phyloP scores from a whole-genome alignment of 2,888 invertebrate species.

The Clepsis dumicolana region DNA sequence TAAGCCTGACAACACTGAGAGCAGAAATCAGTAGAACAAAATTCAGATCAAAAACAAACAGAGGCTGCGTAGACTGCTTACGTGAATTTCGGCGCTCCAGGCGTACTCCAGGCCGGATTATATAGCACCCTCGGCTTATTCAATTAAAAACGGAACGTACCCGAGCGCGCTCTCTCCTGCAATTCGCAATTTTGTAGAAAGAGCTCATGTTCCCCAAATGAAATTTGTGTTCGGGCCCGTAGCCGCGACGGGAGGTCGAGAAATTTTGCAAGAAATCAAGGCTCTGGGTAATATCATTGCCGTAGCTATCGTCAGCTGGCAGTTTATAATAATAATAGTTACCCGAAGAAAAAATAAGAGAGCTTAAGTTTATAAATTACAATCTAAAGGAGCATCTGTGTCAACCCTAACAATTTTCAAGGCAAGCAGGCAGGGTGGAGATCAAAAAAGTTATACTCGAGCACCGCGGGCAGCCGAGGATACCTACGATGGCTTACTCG shows the following conservation, averaged over 20 bases:
- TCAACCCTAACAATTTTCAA: constrained; percentile 48
- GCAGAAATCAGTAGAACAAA: constrained; percentile 58
- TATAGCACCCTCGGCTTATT: constrained; percentile 74
- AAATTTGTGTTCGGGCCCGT: constrained; percentile 56
- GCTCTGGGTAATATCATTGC: constrained; percentile 25
- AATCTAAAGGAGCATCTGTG: constrained; percentile 29
- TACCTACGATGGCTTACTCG: constrained; percentile 45
- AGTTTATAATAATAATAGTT: constrained; percentile 6
- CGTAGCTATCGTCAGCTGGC: background rate
- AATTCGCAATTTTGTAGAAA: constrained; percentile 64
- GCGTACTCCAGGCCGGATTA: constrained; percentile 65
- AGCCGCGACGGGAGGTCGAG: constrained; percentile 38
- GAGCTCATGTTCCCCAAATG: constrained; percentile 62
- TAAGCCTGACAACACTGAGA: constrained; percentile 52
- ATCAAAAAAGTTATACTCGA: constrained; percentile 48
- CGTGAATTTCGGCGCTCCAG: constrained; percentile 66
- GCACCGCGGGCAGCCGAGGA: constrained; percentile 42
- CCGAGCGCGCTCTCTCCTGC: constrained; percentile 61
- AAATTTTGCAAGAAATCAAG: constrained; percentile 38
- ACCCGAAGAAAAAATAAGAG: background rate
- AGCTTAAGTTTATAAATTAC: background rate
- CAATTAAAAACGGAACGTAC: constrained; percentile 74
- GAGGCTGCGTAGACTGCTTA: constrained; percentile 49
- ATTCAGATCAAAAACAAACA: constrained; percentile 67
- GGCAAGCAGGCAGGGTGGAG: constrained; percentile 41